phyloP scores from a whole-genome alignment of 2,113 vertebrate genomes.

The Neoarius graeffei region DNA sequence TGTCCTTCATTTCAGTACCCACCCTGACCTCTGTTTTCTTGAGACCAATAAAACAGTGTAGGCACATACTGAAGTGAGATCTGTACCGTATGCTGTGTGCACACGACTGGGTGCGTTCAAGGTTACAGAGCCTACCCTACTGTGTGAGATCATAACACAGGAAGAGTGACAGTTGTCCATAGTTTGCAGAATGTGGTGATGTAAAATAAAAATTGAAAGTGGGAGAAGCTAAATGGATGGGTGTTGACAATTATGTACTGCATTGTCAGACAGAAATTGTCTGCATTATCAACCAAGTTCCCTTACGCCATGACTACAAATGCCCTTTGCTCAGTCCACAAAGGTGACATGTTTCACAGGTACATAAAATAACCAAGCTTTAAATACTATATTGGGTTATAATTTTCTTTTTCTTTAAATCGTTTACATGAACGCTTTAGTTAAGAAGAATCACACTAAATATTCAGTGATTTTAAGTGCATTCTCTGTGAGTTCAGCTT shows the following conservation, averaged over 20 bases:
- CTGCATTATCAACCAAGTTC: background rate
- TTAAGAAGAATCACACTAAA: background rate
- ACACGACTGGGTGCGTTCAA: constrained; percentile 44
- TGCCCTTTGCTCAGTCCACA: background rate
- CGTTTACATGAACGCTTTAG: background rate
- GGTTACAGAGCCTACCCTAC: constrained; percentile 25
- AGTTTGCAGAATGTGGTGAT: constrained; percentile 29
- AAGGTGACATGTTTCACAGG: background rate
- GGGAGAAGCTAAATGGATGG: constrained; percentile 24
- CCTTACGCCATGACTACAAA: background rate
- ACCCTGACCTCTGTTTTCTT: constrained; percentile 9
- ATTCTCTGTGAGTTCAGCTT: background rate
- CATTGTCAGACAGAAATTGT: background rate
- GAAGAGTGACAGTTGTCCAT: constrained; percentile 21
- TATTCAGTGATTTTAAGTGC: background rate
- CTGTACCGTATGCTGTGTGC: constrained; percentile 16
- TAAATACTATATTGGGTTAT: background rate
- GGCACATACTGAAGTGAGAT: constrained; percentile 26
- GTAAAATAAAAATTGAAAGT: constrained; percentile 29
- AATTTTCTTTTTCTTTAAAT: background rate
- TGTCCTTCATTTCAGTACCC: constrained; percentile 3
- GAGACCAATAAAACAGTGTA: background rate
- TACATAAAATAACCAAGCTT: background rate
- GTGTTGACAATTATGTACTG: constrained; percentile 20
- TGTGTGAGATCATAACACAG: background rate